Base-by-base conservation (phyloP, 2,888 invertebrate genomes). In the Lochmaea crataegi region DNA sequence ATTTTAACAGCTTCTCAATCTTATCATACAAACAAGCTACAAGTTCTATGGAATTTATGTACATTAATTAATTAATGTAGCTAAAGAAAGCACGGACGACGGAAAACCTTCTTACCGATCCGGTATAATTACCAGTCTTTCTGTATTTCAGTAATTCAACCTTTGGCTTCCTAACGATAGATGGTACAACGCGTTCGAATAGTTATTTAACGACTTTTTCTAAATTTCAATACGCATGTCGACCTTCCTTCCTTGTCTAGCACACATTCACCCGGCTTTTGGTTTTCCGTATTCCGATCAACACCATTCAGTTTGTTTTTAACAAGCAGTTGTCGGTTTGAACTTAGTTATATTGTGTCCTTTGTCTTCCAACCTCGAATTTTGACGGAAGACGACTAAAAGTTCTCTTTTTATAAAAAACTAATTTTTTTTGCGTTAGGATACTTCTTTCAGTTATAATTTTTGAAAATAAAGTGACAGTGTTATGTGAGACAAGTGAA, bases 221-320 rank as follows among this genome's bases (percentile, higher is more conserved):
- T 12, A 22, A 16, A n/a, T 66, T 32, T 38, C 61, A 74, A 56
- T 68, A 70, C 76, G 76, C 76, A 76, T 74, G 76, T 68, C 63
- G 18, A 58, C 53, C 14, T 45, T 18, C 69, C 51, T 11, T 76
- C 76, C 58, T 71, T 71, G 61, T 76, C 73, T 74, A 53, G 56
- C 72, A 45, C 75, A 75, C 45, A 53, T 48, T 60, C 61, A 57
- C 65, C 60, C 75, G 64, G 71, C 67, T 64, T 70, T 70, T 70
- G 41, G 57, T 64, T 70, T 69, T 65, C 70, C 64, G 70, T 64
- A 45, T 70, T 70, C 26, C 68, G 57, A 63, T 74, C 64, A 38
- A 63, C 71, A 68, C 89, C 82, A 75, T 75, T 75, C 72, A 80
- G 75, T 80, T 81, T 83, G 83, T 83, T 83, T 81, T 82, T 82